These are phyloP conservation scores for Ctenomys sociabilis DNA, from an alignment of 2,113 vertebrate species.

Conservation along the genomic window DNA sequence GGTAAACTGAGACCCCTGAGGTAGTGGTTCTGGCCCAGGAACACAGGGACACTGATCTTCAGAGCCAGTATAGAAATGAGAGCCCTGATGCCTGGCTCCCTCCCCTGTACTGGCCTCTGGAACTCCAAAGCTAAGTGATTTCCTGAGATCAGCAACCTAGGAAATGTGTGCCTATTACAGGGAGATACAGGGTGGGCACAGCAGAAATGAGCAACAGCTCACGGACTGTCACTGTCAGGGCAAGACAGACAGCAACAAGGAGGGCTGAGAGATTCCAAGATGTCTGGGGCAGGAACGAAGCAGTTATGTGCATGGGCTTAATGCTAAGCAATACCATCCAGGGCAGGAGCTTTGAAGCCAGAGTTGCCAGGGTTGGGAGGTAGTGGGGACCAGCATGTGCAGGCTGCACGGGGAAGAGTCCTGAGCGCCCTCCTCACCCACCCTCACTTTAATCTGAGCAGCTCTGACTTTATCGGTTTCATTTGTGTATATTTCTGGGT, in stretches of 20 bases:
- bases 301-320: fast-evolving
- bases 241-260: neutral
- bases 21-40: neutral
- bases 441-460: constrained; percentile 10
- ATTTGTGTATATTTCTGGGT: constrained; percentile 65
- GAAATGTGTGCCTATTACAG: fast-evolving
- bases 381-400: neutral
- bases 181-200: neutral
- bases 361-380: neutral
- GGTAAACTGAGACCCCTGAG: neutral
- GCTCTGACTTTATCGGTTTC: neutral
- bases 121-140: too few species aligned
- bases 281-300: neutral
- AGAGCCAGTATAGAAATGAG: neutral
- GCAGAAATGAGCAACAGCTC: neutral
- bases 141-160: neutral
- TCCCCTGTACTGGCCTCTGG: neutral
- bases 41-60: too few species aligned
- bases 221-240: fast-evolving
- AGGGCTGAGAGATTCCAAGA: neutral
- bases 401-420: neutral
- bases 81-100: neutral
- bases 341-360: neutral
- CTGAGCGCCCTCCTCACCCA: too few species aligned
- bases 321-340: fast-evolving